phyloP scores from a whole-genome alignment of 2,888 invertebrate genomes.

The Mactromeris polynyma region DNA sequence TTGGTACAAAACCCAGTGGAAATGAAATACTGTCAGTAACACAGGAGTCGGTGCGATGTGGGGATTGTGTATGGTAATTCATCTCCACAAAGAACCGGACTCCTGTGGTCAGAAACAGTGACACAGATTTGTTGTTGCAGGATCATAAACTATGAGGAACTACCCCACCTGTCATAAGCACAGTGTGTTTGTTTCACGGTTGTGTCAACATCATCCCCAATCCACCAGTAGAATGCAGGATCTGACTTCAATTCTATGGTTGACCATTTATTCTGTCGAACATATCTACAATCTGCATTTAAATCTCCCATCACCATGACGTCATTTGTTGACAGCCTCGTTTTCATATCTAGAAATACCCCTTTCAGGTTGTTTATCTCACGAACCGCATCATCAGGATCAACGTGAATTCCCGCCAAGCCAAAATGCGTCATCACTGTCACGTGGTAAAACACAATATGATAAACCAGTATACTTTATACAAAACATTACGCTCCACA shows the following conservation, averaged over 20 bases:
- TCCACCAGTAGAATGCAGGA: slow-evolving; percentile 75
- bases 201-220: slow-evolving; percentile 79
- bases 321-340: slow-evolving; percentile 59
- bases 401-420: slow-evolving; percentile 77
- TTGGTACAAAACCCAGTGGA: too few relatives aligned
- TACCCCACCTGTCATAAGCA: slow-evolving; percentile 75
- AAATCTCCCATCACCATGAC: slow-evolving; percentile 80
- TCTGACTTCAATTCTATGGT: slow-evolving; percentile 71
- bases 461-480: neutral
- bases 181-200: slow-evolving; percentile 76
- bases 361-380: slow-evolving; percentile 74
- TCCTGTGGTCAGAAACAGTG: too few relatives aligned
- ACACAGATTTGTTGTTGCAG: too few relatives aligned
- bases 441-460: neutral
- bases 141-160: too few relatives aligned
- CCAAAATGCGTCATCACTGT: slow-evolving; percentile 66
- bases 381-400: slow-evolving; percentile 74
- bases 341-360: slow-evolving; percentile 69
- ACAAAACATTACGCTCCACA: neutral
- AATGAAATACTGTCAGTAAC: too few relatives aligned
- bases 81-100: too few relatives aligned
- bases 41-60: too few relatives aligned
- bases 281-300: slow-evolving; percentile 82
- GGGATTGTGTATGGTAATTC: too few relatives aligned
- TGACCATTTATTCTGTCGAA: slow-evolving; percentile 72